Evolutionary conservation across 2,797 vertebrate species (phyloP), one percentile per base, ranked within the genome.

Genomic region (Takifugu rubripes): DNA sequence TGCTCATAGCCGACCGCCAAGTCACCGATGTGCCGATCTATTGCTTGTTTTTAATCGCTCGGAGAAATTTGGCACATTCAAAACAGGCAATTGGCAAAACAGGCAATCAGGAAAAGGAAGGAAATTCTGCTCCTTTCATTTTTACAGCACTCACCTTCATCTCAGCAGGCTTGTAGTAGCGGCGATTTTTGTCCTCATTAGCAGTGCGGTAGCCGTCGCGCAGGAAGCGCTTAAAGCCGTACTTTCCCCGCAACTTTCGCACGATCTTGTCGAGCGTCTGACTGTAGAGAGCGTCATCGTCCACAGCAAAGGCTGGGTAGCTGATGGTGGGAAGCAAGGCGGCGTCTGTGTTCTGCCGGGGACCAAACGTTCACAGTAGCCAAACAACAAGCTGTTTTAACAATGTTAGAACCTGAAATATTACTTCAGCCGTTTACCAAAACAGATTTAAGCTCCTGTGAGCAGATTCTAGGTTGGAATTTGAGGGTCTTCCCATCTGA

Each of bases 221-320:
- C 61, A 98, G 87, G 82, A 95, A 99, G 5, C 97, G 93, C 16
- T 98, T 98, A 81, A 99, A 98, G 36, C 97, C 97, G 0, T 97
- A 94, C 77, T 93, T 97, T 25, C 97, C 97, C 25, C 93, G 93
- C 44, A 99, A 64, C 77, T 99, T 99, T 62, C 97, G 92, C 11
- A 95, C 75, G 1, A 99, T 88, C 85, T 99, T 99, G 79, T 98
- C 97, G 50, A 98, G 87, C 0, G 97, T 97, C 85, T 99, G 97
- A 66, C 70, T 86, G 81, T 92, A 98, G 21, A 99, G 91, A 64
- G 90, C 94, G 25, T 98, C 97, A 33, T 99, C 97, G 11, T 99
- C 97, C 58, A 99, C 91, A 1, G 97, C 95, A 70, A 99, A 99
- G 0, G 95, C 96, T n/a, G 97, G 97, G 29, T 99, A 99, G 85